Base-by-base conservation (phyloP, 2,797 vertebrate species). In the Myotis findleyi region DNA sequence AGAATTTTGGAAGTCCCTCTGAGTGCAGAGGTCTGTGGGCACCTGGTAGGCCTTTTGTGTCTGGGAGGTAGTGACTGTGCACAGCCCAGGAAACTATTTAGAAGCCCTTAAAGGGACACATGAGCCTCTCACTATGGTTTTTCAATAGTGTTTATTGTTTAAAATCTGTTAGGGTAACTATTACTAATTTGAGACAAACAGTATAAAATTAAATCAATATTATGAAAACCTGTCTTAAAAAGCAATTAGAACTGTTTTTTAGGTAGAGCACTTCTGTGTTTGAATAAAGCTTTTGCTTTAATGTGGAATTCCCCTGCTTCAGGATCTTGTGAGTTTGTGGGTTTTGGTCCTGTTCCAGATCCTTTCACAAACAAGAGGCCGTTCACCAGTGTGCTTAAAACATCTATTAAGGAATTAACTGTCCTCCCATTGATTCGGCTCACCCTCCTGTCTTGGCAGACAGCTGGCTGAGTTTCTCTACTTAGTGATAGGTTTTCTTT, bases 281-380 rank as follows among this genome's bases (percentile, higher is more conserved):
- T 97, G 86, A 82, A 30, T 33, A 82, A 66, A 83, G 88, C 93
- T 90, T 94, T 95, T 96, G 80, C 87, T 38, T 97, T 93, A 81
- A 62, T 7, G 4, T 88, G 98, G 98, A 98, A 98, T 98, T 98
- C 96, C 98, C 98, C 98, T 87, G 94, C 92, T 93, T 87, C 53
- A 21, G 76, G 88, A 94, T 97, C 94, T 95, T 84, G 69, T 89
- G 94, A 95, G 94, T 87, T 81, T 96, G 89, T 89, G 96, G 85
- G 84, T 47, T 97, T 97, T 97, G 97, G 96, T 95, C 44, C 66
- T 72, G 85, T 97, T 98, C 97, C 98, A 97, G 96, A 89, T 66
- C 95, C 94, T 97, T 97, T 95, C 94, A 95, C 93, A 96, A 97
- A 94, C 95, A 96, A 94, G 96, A 93, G 96, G 68, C 96, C 68